Percentiles rank a stretch among this genome's conserved stretches.
Evolutionary conservation across 2,888 invertebrate genomes (phyloP).

Genomic region (Oligia latruncula): DNA sequence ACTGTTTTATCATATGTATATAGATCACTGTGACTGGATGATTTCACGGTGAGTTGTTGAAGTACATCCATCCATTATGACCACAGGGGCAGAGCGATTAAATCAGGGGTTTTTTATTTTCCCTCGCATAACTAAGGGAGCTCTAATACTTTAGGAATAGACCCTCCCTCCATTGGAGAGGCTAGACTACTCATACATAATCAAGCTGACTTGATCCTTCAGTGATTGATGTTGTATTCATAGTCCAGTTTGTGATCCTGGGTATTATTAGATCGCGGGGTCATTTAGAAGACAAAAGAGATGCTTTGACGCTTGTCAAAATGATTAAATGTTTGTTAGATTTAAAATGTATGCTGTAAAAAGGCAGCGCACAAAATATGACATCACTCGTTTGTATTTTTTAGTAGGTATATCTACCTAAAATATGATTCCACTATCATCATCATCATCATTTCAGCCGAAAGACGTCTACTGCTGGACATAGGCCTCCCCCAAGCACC

Average conservation of each 20-base stretch:
- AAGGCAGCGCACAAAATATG: no score
- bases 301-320: neutral
- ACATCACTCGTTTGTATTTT: no score
- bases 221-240: constrained; percentile 32
- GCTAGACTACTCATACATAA: constrained; percentile 25
- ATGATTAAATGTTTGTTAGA: no score
- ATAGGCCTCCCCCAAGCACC: no score
- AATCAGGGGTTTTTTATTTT: neutral
- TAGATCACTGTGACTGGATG: neutral
- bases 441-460: no score
- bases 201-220: constrained; percentile 4
- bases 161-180: neutral
- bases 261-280: no score
- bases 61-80: neutral
- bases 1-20: no score
- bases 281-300: neutral
- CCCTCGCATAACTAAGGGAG: no score
- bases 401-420: no score
- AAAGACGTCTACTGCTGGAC: no score
- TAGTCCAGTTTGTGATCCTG: neutral
- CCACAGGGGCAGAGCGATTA: neutral
- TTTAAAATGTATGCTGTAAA: no score
- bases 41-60: neutral
- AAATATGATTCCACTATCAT: no score
- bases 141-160: neutral